These are phyloP conservation scores for Phengaris arion DNA, from an alignment of 2,888 invertebrate species.

Conservation along the genomic window DNA sequence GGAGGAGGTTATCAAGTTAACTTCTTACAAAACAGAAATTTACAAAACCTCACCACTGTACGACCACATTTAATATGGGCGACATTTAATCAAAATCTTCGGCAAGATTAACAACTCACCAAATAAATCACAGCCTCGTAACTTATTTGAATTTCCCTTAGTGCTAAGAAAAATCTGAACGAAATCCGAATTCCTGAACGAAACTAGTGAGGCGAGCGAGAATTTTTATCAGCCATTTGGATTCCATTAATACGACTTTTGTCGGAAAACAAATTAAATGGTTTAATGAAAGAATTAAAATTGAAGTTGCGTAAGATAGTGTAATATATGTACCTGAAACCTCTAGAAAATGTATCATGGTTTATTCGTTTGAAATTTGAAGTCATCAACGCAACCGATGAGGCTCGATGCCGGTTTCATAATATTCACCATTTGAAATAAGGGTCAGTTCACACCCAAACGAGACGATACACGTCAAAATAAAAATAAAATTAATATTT, in stretches of 20 bases:
- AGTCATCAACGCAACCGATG: too few relatives aligned
- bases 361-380: background rate
- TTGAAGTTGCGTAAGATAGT: background rate
- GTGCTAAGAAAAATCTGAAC: slow-evolving; percentile 60
- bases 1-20: too few relatives aligned
- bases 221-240: slow-evolving; percentile 16
- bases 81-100: background rate
- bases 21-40: too few relatives aligned
- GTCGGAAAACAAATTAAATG: slow-evolving; percentile 12
- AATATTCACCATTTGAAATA: too few relatives aligned
- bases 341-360: background rate
- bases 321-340: too few relatives aligned
- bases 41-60: background rate
- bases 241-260: background rate
- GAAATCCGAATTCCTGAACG: slow-evolving; percentile 60
- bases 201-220: slow-evolving; percentile 49
- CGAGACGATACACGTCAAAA: too few relatives aligned
- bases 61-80: background rate
- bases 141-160: slow-evolving; percentile 60
- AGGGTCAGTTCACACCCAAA: too few relatives aligned
- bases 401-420: too few relatives aligned
- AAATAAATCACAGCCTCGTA: slow-evolving; percentile 65
- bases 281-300: background rate
- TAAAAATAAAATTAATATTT: too few relatives aligned
- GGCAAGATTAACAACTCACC: slow-evolving; percentile 57